These are phyloP conservation scores for Podarcis muralis DNA, from an alignment of 2,113 vertebrate species.

Conservation along the genomic window DNA sequence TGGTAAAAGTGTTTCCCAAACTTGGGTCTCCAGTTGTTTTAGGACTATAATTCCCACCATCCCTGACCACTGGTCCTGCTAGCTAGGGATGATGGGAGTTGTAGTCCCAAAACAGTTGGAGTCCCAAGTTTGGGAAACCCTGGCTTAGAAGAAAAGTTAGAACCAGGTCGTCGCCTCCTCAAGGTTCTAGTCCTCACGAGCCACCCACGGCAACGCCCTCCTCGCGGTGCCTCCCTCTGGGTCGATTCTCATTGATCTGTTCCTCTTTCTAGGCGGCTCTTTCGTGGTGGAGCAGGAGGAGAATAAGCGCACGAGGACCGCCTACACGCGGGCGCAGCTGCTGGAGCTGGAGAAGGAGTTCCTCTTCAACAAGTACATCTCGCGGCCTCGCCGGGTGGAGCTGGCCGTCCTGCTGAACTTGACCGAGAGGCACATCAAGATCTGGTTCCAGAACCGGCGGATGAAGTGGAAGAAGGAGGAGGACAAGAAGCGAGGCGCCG, in stretches of 20 bases:
- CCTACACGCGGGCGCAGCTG: conserved; percentile 94
- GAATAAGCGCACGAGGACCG: conserved; percentile 93
- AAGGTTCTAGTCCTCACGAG: neutral
- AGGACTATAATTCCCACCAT: no score
- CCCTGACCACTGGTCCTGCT: no score
- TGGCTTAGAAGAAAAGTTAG: no score
- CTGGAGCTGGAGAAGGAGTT: conserved; percentile 98
- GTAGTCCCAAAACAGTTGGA: no score
- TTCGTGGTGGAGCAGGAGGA: conserved; percentile 90
- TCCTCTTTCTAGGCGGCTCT: conserved; percentile 73
- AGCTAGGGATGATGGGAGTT: no score
- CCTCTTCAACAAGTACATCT: conserved; percentile 97
- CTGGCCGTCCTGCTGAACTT: conserved; percentile 94
- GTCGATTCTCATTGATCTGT: neutral
- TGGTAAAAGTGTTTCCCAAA: no score
- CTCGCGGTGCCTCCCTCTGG: no score
- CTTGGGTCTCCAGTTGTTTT: no score
- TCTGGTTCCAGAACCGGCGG: conserved; percentile 95
- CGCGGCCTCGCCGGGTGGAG: conserved; percentile 92
- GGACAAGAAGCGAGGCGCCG: conserved; percentile 78
- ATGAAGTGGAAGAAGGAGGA: conserved; percentile 99
- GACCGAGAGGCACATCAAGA: conserved; percentile 96
- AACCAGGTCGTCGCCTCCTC: neutral
- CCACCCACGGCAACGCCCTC: no score
- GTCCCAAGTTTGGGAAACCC: no score